A percentile compares a stretch with the other conserved stretches of the same genome.
These are phyloP conservation scores for Crioceris asparagi DNA, from an alignment of 2,888 invertebrate species.

Conservation along the genomic window DNA sequence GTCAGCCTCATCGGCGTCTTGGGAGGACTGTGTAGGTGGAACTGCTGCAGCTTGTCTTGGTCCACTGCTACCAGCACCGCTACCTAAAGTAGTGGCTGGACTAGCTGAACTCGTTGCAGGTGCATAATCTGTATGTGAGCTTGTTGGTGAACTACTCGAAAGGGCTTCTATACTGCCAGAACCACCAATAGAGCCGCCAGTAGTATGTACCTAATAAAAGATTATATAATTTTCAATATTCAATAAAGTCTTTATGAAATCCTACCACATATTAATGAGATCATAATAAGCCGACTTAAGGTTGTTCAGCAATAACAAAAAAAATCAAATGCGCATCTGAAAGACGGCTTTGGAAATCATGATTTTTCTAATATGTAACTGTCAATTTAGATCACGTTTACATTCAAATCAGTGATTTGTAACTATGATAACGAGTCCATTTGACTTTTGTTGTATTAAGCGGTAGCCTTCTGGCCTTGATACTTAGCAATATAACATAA, in stretches of 20 bases:
- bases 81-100: conserved; percentile 5
- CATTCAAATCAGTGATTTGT: too few relatives aligned
- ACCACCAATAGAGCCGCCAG: conserved; percentile 32
- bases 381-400: too few relatives aligned
- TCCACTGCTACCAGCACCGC: conserved; percentile 24
- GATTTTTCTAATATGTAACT: too few relatives aligned
- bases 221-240: not conserved
- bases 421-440: too few relatives aligned
- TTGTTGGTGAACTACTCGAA: conserved; percentile 60
- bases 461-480: too few relatives aligned
- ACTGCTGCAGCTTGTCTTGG: conserved; percentile 54
- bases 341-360: too few relatives aligned
- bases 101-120: conserved; percentile 69
- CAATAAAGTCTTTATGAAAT: not conserved
- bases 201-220: conserved; percentile 40
- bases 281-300: too few relatives aligned
- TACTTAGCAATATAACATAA: too few relatives aligned
- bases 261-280: not conserved
- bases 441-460: too few relatives aligned
- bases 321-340: too few relatives aligned
- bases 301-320: too few relatives aligned
- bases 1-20: conserved; percentile 45
- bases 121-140: conserved; percentile 73
- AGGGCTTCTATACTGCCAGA: conserved; percentile 40
- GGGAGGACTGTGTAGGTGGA: conserved; percentile 49